Conservation (phyloP, 2,113 vertebrate genomes). For the Narcine bancroftii region DNA sequence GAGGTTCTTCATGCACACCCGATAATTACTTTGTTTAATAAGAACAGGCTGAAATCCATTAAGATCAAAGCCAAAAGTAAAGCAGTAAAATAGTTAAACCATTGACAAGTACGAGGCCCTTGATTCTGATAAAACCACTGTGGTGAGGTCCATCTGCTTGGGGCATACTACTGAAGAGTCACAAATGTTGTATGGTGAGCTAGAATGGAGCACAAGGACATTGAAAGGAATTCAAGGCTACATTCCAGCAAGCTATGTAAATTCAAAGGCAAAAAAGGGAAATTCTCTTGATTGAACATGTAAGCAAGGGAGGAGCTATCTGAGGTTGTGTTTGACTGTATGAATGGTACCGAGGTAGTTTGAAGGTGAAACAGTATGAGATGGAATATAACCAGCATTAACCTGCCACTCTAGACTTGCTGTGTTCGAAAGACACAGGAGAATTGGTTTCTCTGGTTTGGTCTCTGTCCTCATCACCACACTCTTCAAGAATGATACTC, state of each 20-base stretch:
- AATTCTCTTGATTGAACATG: background rate
- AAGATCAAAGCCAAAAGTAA: background rate
- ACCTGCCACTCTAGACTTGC: background rate
- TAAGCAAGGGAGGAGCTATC: background rate
- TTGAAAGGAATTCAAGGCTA: background rate
- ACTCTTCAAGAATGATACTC: background rate
- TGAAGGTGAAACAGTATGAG: background rate
- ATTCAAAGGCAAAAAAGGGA: background rate
- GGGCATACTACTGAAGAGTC: background rate
- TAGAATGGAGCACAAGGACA: background rate
- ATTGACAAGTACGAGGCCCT: background rate
- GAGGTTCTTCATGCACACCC: background rate
- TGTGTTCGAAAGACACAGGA: background rate
- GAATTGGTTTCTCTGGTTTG: background rate
- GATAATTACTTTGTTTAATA: slow-evolving; percentile 9
- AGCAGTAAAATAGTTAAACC: background rate
- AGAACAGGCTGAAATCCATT: background rate
- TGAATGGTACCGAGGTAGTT: background rate
- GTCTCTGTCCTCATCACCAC: slow-evolving; percentile 14
- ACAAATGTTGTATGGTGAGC: background rate
- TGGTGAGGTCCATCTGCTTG: background rate
- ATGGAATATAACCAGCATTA: background rate
- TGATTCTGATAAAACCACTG: background rate
- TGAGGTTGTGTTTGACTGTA: background rate
- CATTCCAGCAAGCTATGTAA: slow-evolving; percentile 3